A percentile compares a stretch with the other conserved stretches of the same genome.
Evolutionary conservation across 2,797 vertebrate genomes (phyloP).

Genomic region (Hypotaenidia okinawae): DNA sequence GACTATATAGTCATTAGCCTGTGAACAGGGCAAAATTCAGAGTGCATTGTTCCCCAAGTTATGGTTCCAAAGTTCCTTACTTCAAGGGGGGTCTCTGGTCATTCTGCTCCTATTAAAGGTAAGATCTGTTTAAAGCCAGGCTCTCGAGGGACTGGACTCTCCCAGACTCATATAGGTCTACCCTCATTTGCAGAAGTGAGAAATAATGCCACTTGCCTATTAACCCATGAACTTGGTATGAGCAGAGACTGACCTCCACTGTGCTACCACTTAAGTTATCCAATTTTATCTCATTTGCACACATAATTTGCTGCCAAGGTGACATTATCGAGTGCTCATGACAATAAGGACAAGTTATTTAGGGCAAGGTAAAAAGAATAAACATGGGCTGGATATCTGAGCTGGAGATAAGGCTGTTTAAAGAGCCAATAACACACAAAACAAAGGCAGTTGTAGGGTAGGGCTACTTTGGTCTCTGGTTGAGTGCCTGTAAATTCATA

Average conservation of each 20-base stretch:
- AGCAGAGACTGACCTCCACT: neutral
- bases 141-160: neutral
- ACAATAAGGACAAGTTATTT: neutral
- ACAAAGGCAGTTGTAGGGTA: neutral
- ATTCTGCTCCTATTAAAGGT: neutral
- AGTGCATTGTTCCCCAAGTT: neutral
- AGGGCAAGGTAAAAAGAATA: neutral
- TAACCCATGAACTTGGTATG: neutral
- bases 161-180: neutral
- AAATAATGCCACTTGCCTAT: neutral
- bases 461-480: neutral
- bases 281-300: constrained; percentile 8
- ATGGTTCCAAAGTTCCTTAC: neutral
- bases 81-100: neutral
- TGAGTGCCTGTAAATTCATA: neutral
- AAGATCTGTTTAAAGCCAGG: neutral
- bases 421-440: neutral
- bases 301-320: constrained; percentile 27
- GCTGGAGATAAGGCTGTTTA: neutral
- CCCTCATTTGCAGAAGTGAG: neutral
- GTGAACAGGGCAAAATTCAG: neutral
- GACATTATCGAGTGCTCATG: neutral
- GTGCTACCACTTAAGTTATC: neutral
- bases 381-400: neutral
- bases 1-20: neutral